phyloP scores from a whole-genome alignment of 2,888 invertebrate genomes.

The Anthrax anthrax region DNA sequence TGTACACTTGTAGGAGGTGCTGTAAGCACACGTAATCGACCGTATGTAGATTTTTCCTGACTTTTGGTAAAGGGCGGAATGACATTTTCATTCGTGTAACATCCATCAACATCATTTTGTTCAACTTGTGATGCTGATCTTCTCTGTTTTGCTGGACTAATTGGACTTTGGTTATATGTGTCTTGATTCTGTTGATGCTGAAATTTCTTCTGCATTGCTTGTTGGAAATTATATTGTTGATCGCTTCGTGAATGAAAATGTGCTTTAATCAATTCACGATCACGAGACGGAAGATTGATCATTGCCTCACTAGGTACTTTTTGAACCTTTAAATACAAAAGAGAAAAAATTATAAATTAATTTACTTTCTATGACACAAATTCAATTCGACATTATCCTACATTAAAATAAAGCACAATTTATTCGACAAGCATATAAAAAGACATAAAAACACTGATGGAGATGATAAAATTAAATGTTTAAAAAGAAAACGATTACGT shows the following conservation, averaged over 20 bases:
- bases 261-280: constrained; percentile 2
- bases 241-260: constrained; percentile 10
- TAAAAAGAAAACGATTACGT: too few species aligned
- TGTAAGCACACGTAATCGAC: constrained; percentile 55
- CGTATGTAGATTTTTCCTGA: constrained; percentile 52
- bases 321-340: constrained; percentile 8
- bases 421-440: neutral
- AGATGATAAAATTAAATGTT: neutral
- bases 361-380: too few species aligned
- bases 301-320: constrained; percentile 15
- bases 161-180: constrained; percentile 6
- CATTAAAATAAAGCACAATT: too few species aligned
- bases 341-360: neutral
- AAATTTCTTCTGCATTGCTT: constrained; percentile 7
- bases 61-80: constrained; percentile 12
- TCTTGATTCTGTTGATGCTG: constrained; percentile 6
- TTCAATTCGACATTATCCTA: too few species aligned
- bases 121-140: constrained; percentile 18
- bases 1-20: constrained; percentile 46
- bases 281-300: constrained; percentile 12
- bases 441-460: neutral
- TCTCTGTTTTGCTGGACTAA: constrained; percentile 15
- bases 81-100: constrained; percentile 10
- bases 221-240: constrained; percentile 14
- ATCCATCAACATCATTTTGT: constrained; percentile 13